Percentiles rank a stretch among this genome's conserved stretches.
phyloP scores from a whole-genome alignment of 2,797 vertebrate genomes.

The Chrysocyon brachyurus region DNA sequence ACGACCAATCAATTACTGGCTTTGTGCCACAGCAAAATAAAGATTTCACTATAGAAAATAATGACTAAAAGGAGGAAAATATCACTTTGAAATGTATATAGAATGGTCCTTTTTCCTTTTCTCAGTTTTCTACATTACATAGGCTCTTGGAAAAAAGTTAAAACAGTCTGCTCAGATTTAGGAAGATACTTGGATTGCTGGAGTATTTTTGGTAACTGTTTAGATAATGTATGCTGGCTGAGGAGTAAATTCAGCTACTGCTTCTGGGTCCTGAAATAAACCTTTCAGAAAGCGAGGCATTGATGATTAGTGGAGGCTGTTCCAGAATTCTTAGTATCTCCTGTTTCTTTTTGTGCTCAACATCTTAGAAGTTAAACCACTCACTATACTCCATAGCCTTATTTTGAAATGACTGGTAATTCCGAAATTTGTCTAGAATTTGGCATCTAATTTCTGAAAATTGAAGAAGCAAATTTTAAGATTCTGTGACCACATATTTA shows the following conservation, averaged over 20 bases:
- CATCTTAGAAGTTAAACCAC: slow-evolving; percentile 18
- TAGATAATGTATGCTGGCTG: slow-evolving; percentile 78
- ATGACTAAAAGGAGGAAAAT: slow-evolving; percentile 46
- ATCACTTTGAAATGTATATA: slow-evolving; percentile 67
- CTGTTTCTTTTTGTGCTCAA: slow-evolving; percentile 21
- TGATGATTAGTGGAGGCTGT: slow-evolving; percentile 55
- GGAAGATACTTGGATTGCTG: slow-evolving; percentile 73
- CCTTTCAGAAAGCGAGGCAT: slow-evolving; percentile 69
- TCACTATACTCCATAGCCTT: background rate
- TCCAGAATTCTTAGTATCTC: slow-evolving; percentile 54
- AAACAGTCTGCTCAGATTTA: slow-evolving; percentile 72
- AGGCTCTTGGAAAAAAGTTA: slow-evolving; percentile 72
- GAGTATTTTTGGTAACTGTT: slow-evolving; percentile 80
- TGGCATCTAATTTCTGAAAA: slow-evolving; percentile 43
- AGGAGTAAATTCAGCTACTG: slow-evolving; percentile 68
- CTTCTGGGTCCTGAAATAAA: slow-evolving; percentile 79
- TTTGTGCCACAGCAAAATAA: slow-evolving; percentile 46
- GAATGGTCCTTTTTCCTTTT: slow-evolving; percentile 61
- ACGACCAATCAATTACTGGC: slow-evolving; percentile 43
- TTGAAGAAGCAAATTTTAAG: slow-evolving; percentile 49
- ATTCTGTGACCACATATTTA: background rate
- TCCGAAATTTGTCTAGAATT: slow-evolving; percentile 38
- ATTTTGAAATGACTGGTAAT: slow-evolving; percentile 40
- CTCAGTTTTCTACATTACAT: background rate
- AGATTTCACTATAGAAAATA: slow-evolving; percentile 8